These are phyloP conservation scores for Pangasianodon gigas DNA, from an alignment of 2,113 vertebrate genomes.

Conservation along the genomic window DNA sequence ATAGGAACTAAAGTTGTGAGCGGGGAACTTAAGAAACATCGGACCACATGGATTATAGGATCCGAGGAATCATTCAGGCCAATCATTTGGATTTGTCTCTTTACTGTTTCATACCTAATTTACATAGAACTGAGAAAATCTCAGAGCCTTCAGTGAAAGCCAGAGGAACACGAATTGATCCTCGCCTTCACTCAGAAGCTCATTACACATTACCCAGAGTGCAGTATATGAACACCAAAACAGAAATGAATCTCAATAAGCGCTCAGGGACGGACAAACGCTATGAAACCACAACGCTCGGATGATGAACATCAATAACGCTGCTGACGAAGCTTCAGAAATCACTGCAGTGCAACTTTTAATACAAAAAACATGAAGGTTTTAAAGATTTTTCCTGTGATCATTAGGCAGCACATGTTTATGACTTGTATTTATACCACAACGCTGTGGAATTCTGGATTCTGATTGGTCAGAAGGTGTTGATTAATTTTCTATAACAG, in stretches of 20 bases:
- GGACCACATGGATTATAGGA: background rate
- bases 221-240: constrained; percentile 4
- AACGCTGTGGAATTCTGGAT: background rate
- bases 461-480: background rate
- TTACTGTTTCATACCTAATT: background rate
- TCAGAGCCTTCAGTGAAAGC: background rate
- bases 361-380: background rate
- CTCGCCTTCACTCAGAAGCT: constrained; percentile 14
- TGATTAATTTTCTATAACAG: background rate
- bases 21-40: background rate
- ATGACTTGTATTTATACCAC: background rate
- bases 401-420: background rate
- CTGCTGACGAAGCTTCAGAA: background rate
- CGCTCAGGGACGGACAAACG: background rate
- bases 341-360: background rate
- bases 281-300: background rate
- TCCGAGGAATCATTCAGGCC: background rate
- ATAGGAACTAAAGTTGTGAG: background rate
- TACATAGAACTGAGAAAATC: background rate
- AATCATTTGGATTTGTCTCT: background rate
- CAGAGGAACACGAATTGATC: constrained; percentile 12
- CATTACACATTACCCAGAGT: constrained; percentile 36
- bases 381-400: background rate
- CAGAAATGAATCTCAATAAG: constrained; percentile 34
- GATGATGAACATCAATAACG: background rate